Percentiles rank a stretch among this genome's conserved stretches.
phyloP scores from a whole-genome alignment of 2,797 vertebrate genomes.

The Rhinichthys osculus region DNA sequence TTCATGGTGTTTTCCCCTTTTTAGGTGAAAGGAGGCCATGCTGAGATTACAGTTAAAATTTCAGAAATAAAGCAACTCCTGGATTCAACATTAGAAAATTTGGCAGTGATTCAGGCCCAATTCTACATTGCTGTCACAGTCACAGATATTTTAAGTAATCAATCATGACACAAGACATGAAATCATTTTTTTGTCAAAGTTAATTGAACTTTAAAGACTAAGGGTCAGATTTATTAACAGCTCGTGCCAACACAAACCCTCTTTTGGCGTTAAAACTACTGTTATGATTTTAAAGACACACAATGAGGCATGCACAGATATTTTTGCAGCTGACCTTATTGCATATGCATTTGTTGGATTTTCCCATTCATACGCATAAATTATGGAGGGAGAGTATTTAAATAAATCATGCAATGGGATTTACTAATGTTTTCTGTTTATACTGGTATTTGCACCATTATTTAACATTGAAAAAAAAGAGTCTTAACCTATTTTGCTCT shows the following conservation, averaged over 20 bases:
- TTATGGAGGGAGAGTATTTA: too few species aligned
- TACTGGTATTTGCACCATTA: background rate
- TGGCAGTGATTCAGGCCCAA: conserved; percentile 55
- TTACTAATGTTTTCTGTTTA: too few species aligned
- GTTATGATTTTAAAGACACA: too few species aligned
- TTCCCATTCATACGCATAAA: too few species aligned
- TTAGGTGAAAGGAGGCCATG: conserved; percentile 72
- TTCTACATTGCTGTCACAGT: conserved; percentile 72
- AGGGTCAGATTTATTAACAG: background rate
- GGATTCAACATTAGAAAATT: conserved; percentile 42
- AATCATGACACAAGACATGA: background rate
- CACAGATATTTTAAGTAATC: conserved; percentile 77
- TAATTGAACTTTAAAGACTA: background rate
- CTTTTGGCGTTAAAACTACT: too few species aligned
- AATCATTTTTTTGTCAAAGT: background rate
- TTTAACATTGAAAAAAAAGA: background rate
- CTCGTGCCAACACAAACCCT: too few species aligned
- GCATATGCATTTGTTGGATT: too few species aligned
- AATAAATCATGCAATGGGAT: too few species aligned
- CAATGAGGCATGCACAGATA: too few species aligned
- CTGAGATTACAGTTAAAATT: conserved; percentile 53
- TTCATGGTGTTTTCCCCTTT: conserved; percentile 25
- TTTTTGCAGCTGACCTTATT: too few species aligned
- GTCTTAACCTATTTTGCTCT: too few species aligned
- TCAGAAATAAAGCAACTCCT: conserved; percentile 55